Conservation (phyloP, 2,888 invertebrate species). For the Tenthredo scrophulariae region DNA sequence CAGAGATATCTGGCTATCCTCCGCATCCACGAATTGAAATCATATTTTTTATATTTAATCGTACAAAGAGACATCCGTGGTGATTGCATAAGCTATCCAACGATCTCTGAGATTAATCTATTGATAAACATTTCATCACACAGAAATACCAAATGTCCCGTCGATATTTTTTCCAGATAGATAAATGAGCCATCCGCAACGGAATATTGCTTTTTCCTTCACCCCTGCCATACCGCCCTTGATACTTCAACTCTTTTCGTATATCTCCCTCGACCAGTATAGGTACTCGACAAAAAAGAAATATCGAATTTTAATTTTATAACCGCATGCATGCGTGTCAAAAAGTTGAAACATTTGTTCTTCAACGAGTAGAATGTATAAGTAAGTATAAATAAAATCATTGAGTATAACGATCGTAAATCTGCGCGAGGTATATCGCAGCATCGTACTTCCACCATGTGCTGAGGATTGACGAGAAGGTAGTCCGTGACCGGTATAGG, state of each 20-base stretch:
- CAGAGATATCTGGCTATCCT: slow-evolving; percentile 55
- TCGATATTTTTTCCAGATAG: slow-evolving; percentile 53
- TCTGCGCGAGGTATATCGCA: background rate
- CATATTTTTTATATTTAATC: slow-evolving; percentile 74
- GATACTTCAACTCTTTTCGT: slow-evolving; percentile 54
- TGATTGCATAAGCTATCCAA: slow-evolving; percentile 69
- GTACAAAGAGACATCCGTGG: slow-evolving; percentile 70
- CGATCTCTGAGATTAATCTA: slow-evolving; percentile 74
- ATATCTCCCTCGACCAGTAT: slow-evolving; percentile 22
- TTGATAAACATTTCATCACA: slow-evolving; percentile 74
- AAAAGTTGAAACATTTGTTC: background rate
- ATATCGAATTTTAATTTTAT: background rate
- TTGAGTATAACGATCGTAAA: background rate
- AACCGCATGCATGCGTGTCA: slow-evolving; percentile 12
- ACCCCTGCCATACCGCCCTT: slow-evolving; percentile 55
- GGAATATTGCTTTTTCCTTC: slow-evolving; percentile 65
- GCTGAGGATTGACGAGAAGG: background rate
- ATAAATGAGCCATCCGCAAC: slow-evolving; percentile 58
- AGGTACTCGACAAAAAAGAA: background rate
- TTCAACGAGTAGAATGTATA: background rate
- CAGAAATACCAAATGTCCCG: slow-evolving; percentile 56
- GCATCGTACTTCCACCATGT: background rate
- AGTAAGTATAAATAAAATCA: background rate
- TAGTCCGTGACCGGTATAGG: background rate
- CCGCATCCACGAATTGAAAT: slow-evolving; percentile 68